Base-by-base conservation (phyloP, 2,797 vertebrate species). In the Scolopax bukidnonensis region DNA sequence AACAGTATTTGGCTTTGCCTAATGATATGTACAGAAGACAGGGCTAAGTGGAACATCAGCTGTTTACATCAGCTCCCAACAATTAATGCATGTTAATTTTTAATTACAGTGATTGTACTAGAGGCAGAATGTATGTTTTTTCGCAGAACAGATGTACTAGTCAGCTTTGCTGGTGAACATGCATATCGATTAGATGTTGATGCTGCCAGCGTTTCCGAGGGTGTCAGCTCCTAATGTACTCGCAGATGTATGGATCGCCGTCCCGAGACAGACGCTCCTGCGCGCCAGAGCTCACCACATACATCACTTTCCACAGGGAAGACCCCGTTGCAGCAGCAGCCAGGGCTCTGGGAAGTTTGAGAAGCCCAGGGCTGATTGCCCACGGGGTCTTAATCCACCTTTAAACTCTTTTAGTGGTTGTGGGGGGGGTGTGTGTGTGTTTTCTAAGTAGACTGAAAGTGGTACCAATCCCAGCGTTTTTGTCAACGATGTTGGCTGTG, bases 1-100 rank as follows among this genome's bases (percentile, higher is more conserved):
- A 98, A 98, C 98, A 98, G 97, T 98, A 98, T 98, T 98, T 98
- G 97, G 97, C 97, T 98, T 98, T 98, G 98, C 96, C 98, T 98
- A 98, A 98, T 98, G 98, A 98, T 98, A 99, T 99, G 98, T 99
- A 99, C 98, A 98, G 98, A 99, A 99, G 98, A 98, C 98, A 98
- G 98, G 98, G 98, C 98, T 98, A 99, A 99, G 98, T 99, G 98
- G 99, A 98, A 99, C 98, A 99, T 99, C 99, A 99, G 98, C 98
- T 98, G 99, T 99, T 99, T 99, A 98, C 98, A 99, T 99, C 98
- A 98, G 98, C 98, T 98, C 98, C 98, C 98, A 98, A 99, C 99
- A 99, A 99, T 99, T 99, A 99, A 99, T 99, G 98, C 98, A 98
- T 98, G 99, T 99, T 99, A 99, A 99, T 99, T 99, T 99, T 99